Conservation (phyloP, 2,113 vertebrate species). For the Addax nasomaculatus region DNA sequence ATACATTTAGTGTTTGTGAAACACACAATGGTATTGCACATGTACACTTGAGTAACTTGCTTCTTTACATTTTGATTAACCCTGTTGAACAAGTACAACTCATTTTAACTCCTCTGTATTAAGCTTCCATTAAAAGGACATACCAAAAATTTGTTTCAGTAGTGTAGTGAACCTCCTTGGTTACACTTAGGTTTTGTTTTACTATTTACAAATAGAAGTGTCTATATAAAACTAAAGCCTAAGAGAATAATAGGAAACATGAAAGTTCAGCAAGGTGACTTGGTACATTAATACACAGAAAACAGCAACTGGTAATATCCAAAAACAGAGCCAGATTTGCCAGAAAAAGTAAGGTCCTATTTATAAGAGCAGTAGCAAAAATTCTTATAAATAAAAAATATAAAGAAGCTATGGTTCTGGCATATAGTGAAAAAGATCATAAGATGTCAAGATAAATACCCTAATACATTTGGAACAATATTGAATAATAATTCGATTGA, state of each 20-base stretch:
- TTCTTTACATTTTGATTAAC: not conserved
- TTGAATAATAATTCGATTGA: not conserved
- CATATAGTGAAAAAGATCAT: not conserved
- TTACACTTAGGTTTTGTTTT: not conserved
- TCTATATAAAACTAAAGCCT: not conserved
- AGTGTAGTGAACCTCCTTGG: not conserved
- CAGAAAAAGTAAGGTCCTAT: not conserved
- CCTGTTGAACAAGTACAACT: not conserved
- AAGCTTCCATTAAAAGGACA: not conserved
- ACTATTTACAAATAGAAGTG: not conserved
- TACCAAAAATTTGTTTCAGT: not conserved
- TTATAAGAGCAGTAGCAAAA: not conserved
- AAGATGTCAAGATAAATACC: not conserved
- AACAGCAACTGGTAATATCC: not conserved
- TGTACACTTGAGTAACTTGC: not conserved
- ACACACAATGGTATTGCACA: not conserved
- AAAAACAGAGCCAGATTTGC: not conserved
- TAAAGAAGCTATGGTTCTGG: not conserved
- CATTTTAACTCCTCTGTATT: not conserved
- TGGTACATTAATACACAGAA: not conserved
- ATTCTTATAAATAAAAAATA: not conserved
- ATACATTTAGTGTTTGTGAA: not conserved
- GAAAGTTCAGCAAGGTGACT: not conserved
- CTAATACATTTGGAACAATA: not conserved
- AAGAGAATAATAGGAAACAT: not conserved